These are phyloP conservation scores for Stegophylla sp. DNA, from an alignment of 2,888 invertebrate species.

Conservation along the genomic window DNA sequence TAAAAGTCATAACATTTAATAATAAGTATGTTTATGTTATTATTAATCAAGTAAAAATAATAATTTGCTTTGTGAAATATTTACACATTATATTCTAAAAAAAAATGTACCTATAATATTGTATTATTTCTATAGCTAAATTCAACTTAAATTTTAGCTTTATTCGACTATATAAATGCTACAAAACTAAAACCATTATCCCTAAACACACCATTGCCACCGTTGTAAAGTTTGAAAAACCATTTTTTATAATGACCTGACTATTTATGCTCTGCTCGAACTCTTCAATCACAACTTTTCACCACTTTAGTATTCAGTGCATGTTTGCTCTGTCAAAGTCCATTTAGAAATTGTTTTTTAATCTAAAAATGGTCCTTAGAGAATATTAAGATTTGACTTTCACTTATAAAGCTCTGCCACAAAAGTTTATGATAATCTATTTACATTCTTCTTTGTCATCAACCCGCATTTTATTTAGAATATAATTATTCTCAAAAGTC, in stretches of 20 bases:
- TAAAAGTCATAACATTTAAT: no score
- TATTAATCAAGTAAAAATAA: no score
- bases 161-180: background rate
- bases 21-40: no score
- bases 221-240: conserved; percentile 31
- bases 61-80: no score
- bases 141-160: background rate
- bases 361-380: conserved; percentile 45
- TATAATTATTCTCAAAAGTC: background rate
- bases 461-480: background rate
- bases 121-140: background rate
- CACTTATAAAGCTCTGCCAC: conserved; percentile 1
- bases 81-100: no score
- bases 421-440: conserved; percentile 39
- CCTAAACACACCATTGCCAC: conserved; percentile 7
- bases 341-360: conserved; percentile 46
- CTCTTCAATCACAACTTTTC: conserved; percentile 48
- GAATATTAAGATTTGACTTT: conserved; percentile 50
- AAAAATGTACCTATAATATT: no score
- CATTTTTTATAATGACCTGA: conserved; percentile 26
- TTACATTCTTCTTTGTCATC: conserved; percentile 2
- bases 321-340: conserved; percentile 38
- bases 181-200: conserved; percentile 31
- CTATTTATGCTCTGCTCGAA: conserved; percentile 32
- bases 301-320: conserved; percentile 38